Evolutionary conservation across 2,888 invertebrate genomes (phyloP).

Genomic region (Caenorhabditis afra): DNA sequence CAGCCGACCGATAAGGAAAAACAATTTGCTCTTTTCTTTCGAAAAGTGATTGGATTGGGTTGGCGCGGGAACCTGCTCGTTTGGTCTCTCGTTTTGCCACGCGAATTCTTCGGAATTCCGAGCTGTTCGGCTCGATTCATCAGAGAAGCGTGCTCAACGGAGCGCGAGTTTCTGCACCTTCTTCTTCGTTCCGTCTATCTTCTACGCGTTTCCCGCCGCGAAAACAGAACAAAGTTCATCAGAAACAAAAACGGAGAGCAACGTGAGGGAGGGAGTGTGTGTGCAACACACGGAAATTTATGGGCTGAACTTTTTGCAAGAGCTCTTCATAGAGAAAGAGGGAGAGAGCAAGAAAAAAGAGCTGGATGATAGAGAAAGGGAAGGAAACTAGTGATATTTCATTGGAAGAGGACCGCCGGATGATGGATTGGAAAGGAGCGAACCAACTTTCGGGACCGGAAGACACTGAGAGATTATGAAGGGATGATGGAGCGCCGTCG

Average conservation of each 20-base stretch:
- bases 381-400: conserved; percentile 40
- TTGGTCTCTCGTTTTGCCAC: no score
- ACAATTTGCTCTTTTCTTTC: conserved; percentile 1
- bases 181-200: no score
- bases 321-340: not conserved
- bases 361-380: conserved; percentile 3
- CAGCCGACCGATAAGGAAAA: not conserved
- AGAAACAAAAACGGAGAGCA: no score
- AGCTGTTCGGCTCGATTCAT: no score
- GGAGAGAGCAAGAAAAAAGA: conserved; percentile 16
- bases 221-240: no score
- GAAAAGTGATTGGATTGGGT: conserved; percentile 1
- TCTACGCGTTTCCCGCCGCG: no score
- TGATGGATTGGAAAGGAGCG: conserved; percentile 30
- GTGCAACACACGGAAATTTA: no score
- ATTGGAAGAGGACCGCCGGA: conserved; percentile 13
- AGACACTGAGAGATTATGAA: not conserved
- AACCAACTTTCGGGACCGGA: conserved; percentile 5
- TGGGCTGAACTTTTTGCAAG: not conserved
- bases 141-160: not conserved
- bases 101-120: no score
- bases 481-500: conserved; percentile 7
- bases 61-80: not conserved
- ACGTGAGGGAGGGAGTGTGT: no score
- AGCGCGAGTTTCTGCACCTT: conserved; percentile 13